Evolutionary conservation across 1,140 invertebrate species (phyloP).

Genomic region (Formica selysi): DNA sequence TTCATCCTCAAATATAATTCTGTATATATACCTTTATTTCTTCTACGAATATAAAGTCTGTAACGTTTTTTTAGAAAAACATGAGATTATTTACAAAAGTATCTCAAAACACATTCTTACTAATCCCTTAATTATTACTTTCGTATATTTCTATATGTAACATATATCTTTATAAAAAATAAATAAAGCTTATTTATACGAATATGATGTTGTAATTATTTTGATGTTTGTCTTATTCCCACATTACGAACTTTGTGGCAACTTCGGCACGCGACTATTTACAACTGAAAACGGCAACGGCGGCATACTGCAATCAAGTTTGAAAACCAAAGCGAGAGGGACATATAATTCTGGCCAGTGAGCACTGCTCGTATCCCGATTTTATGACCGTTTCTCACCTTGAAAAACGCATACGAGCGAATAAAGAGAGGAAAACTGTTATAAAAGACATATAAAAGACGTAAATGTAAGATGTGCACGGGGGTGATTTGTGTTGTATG

Average conservation of each 20-base stretch:
- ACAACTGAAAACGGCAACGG: constrained; percentile 31
- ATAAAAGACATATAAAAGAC: constrained; percentile 61
- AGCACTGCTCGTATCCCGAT: constrained; percentile 42
- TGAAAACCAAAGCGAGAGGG: constrained; percentile 49
- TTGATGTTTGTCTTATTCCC: background rate
- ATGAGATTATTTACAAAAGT: background rate
- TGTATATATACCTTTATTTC: background rate
- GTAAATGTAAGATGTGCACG: constrained; percentile 40
- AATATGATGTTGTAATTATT: constrained; percentile 26
- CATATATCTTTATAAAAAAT: background rate
- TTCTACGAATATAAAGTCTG: background rate
- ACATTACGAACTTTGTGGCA: constrained; percentile 36
- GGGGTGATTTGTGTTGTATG: constrained; percentile 29
- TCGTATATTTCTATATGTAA: background rate
- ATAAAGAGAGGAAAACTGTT: constrained; percentile 53
- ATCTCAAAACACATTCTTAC: background rate
- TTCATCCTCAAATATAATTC: background rate
- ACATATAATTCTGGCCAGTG: constrained; percentile 41
- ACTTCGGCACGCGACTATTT: constrained; percentile 56
- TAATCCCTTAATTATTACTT: background rate
- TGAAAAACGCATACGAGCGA: constrained; percentile 46
- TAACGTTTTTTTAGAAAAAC: background rate
- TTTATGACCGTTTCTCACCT: constrained; percentile 59
- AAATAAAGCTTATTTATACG: constrained; percentile 1
- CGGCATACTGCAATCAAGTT: constrained; percentile 55